Percentiles rank a stretch among this genome's conserved stretches.
Conservation (phyloP, 64 coral and sea anemone species). For the Pachyseris speciosa region DNA sequence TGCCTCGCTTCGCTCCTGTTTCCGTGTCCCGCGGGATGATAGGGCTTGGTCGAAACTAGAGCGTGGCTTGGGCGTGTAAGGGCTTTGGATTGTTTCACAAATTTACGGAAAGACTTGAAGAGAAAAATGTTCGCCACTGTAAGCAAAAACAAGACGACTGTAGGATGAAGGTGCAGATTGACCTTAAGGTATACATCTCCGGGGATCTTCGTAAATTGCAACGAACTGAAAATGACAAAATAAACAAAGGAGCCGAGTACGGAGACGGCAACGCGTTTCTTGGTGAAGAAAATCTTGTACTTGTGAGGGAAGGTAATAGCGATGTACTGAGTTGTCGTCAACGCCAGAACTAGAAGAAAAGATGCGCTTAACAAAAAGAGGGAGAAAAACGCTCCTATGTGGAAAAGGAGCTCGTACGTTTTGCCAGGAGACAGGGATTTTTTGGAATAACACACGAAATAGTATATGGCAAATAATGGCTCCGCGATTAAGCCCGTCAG, state of each 20-base stretch:
- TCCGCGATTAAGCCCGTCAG: constrained; percentile 78
- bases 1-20: constrained; percentile 8
- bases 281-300: constrained; percentile 71
- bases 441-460: constrained; percentile 50
- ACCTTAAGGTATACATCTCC: neutral
- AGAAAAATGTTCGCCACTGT: constrained; percentile 39
- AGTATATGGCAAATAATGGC: constrained; percentile 75
- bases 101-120: constrained; percentile 20
- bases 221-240: constrained; percentile 68
- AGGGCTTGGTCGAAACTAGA: neutral
- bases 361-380: constrained; percentile 76
- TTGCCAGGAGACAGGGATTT: constrained; percentile 10
- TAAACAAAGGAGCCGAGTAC: constrained; percentile 53
- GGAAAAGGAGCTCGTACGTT: neutral
- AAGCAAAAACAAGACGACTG: constrained; percentile 28
- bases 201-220: constrained; percentile 59
- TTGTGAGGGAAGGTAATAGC: constrained; percentile 83
- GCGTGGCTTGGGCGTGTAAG: neutral
- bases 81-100: constrained; percentile 49
- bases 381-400: constrained; percentile 45
- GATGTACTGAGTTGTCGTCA: constrained; percentile 80
- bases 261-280: constrained; percentile 36
- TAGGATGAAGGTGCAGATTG: constrained; percentile 56
- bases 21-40: neutral
- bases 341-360: constrained; percentile 69